Evolutionary conservation across 2,888 invertebrate genomes (phyloP), one percentile per base, ranked within the genome.

Genomic region (Orthosia gothica): DNA sequence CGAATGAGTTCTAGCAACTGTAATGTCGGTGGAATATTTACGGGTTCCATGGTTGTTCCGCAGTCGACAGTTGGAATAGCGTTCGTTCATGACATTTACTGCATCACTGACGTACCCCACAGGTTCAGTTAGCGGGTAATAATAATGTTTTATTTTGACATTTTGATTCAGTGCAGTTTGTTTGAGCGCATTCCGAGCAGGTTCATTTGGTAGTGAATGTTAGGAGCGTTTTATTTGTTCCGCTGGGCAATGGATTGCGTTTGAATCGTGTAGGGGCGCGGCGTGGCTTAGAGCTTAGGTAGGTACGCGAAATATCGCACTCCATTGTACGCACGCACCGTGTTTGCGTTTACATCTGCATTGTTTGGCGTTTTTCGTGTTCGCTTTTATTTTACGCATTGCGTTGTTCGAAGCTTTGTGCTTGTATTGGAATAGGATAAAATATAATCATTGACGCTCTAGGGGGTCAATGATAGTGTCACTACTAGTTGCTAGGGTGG

Each of bases 31-130:
- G 72, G 80, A 77, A 76, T 85, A 87, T 85, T 87, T 84, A 87
- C 84, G 77, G 69, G 72, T 64, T 20, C 81, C 70, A 73, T 63
- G 65, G 75, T 76, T 80, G 86, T 84, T 82, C 71, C 75, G 72
- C 70, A 64, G 82, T 82, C 67, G 68, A 76, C 76, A 73, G 74
- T 76, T 71, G 74, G 74, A 86, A 83, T 80, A 82, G 86, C 74
- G 77, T 84, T 82, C 78, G 79, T 82, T 85, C 87, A 81, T 87
- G 87, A 82, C 87, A 85, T 87, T 87, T 84, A 82, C 82, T 84
- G 72, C 72, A 76, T 76, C 75, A 81, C 73, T 76, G 73, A 82
- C 72, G 80, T 87, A 80, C 80, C 79, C 72, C 68, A 82, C 58
- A 49, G 66, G 70, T 83, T 74, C 74, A 77, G 78, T 79, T 79